phyloP scores from a whole-genome alignment of 2,888 invertebrate species.

The Apomyelois bistriatella region DNA sequence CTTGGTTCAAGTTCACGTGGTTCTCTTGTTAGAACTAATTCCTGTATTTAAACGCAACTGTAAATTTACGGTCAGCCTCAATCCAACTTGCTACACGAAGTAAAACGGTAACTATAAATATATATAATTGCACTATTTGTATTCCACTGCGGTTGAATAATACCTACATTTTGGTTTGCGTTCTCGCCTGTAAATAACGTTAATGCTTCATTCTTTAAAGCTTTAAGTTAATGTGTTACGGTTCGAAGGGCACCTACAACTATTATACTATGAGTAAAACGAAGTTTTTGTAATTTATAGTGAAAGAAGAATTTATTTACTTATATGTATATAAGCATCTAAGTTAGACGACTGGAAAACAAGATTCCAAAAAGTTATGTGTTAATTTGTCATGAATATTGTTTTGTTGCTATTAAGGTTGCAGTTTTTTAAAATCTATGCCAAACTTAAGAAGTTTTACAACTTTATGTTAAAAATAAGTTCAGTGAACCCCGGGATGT shows the following conservation, averaged over 20 bases:
- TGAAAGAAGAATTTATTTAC: no score
- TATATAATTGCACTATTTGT: constrained; percentile 7
- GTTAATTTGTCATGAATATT: no score
- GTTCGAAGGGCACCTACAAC: background rate
- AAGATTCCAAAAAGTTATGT: no score
- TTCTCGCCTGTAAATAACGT: background rate
- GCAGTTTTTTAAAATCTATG: no score
- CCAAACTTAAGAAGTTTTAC: no score
- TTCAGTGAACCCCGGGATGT: no score
- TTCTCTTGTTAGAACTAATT: constrained; percentile 32
- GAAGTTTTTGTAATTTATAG: background rate
- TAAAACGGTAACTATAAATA: constrained; percentile 3
- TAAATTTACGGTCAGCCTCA: constrained; percentile 15
- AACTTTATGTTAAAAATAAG: no score
- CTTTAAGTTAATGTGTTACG: background rate
- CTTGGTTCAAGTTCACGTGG: constrained; percentile 22
- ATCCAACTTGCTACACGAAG: constrained; percentile 5
- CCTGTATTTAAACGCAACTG: constrained; percentile 9
- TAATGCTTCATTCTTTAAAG: background rate
- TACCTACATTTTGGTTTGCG: constrained; percentile 15
- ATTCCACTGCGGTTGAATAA: constrained; percentile 28
- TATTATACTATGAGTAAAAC: background rate
- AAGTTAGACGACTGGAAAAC: no score
- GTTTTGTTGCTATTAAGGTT: no score
- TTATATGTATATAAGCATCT: no score